Percentiles rank a stretch among this genome's conserved stretches.
phyloP scores from a whole-genome alignment of 92 coral and sea anemone genomes.

The Palythoa caribaeorum region DNA sequence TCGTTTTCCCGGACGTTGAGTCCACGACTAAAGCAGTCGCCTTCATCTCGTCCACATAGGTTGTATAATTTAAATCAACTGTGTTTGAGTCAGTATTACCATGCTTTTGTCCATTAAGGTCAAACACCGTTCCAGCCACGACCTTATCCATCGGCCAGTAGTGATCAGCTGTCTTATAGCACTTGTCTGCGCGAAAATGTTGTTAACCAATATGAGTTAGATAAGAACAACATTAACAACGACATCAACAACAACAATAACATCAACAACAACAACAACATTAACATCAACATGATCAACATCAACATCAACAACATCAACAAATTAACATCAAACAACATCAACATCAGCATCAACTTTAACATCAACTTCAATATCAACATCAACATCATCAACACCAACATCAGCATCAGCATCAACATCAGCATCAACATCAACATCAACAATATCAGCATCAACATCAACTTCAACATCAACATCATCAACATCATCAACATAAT shows the following conservation, averaged over 20 bases:
- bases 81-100: slow-evolving; percentile 45
- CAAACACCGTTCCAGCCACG: slow-evolving; percentile 59
- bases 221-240: not conserved
- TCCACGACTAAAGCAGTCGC: slow-evolving; percentile 24
- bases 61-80: slow-evolving; percentile 3
- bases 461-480: too few species aligned
- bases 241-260: not conserved
- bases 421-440: too few species aligned
- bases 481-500: too few species aligned
- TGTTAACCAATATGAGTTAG: not conserved
- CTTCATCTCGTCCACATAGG: slow-evolving; percentile 46
- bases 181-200: slow-evolving; percentile 58
- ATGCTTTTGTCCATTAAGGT: slow-evolving; percentile 71
- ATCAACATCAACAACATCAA: too few species aligned
- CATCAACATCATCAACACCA: too few species aligned
- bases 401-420: too few species aligned
- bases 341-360: too few species aligned
- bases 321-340: too few species aligned
- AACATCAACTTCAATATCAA: too few species aligned
- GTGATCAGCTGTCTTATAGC: slow-evolving; percentile 83
- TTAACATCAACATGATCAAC: too few species aligned
- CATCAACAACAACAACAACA: not conserved
- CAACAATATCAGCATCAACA: too few species aligned
- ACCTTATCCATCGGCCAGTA: slow-evolving; percentile 91
- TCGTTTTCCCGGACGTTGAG: slow-evolving; percentile 6